Evolutionary conservation across 2,113 vertebrate genomes (phyloP).

Genomic region (Bolborhynchus lineola): DNA sequence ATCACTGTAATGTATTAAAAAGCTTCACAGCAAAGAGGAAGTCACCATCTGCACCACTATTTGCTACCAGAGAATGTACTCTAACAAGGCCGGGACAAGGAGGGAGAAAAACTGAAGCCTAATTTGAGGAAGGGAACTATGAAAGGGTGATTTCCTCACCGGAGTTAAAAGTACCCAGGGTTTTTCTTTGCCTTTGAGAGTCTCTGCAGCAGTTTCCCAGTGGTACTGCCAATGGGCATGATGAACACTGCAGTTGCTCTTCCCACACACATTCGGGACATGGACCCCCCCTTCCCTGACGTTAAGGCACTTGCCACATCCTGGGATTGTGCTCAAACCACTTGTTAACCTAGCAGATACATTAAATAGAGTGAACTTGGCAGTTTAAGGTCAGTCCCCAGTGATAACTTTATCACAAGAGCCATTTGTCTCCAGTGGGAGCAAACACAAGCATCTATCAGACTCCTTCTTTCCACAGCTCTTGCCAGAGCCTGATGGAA

Average conservation of each 20-base stretch:
- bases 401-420: slow-evolving; percentile 20
- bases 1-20: not conserved
- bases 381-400: slow-evolving; percentile 35
- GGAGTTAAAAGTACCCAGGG: not conserved
- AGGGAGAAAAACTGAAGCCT: not conserved
- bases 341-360: slow-evolving; percentile 4
- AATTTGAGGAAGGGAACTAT: not conserved
- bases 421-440: slow-evolving; percentile 30
- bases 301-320: not conserved
- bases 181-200: not conserved
- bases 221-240: not conserved
- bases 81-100: not conserved
- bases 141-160: not conserved
- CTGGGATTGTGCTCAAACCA: not conserved
- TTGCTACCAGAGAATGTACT: not conserved
- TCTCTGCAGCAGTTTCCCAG: not conserved
- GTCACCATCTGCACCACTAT: not conserved
- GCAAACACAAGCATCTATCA: not conserved
- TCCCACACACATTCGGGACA: not conserved
- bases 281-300: not conserved
- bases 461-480: slow-evolving; percentile 13
- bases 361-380: not conserved
- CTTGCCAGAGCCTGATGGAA: not conserved
- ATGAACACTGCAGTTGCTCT: not conserved
- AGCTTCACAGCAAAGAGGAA: not conserved